A percentile compares a stretch with the other conserved stretches of the same genome.
Evolutionary conservation across 2,797 vertebrate species (phyloP).

Genomic region (Acipenser ruthenus): DNA sequence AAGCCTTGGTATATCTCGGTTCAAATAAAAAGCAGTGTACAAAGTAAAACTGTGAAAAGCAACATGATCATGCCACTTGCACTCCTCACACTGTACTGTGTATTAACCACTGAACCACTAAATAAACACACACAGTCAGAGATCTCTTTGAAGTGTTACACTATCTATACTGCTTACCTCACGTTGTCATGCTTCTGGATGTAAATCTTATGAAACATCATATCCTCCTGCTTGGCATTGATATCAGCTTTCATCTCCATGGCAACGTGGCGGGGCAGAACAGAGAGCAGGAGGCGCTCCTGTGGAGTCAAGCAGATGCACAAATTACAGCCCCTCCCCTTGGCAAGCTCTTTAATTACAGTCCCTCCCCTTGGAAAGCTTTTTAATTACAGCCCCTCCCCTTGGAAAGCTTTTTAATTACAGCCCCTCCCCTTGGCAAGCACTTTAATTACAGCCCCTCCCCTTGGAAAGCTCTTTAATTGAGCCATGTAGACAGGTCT

Average conservation of each 20-base stretch:
- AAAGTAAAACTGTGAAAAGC: too few relatives aligned
- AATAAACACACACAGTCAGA: too few relatives aligned
- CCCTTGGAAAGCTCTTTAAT: background rate
- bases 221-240: constrained; percentile 96
- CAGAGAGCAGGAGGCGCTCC: constrained; percentile 94
- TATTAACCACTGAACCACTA: too few relatives aligned
- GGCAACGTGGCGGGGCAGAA: constrained; percentile 96
- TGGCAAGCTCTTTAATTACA: background rate
- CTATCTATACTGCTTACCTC: constrained; percentile 63
- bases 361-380: background rate
- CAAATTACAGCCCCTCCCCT: constrained; percentile 13
- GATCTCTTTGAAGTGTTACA: too few relatives aligned
- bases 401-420: background rate
- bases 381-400: background rate
- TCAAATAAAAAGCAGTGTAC: too few relatives aligned
- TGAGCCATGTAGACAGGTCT: too few relatives aligned
- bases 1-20: too few relatives aligned
- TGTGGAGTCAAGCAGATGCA: constrained; percentile 54
- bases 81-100: too few relatives aligned
- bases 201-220: constrained; percentile 99
- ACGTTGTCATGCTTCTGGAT: constrained; percentile 98
- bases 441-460: background rate
- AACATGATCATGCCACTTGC: too few relatives aligned
- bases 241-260: constrained; percentile 99
- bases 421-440: background rate